A percentile compares a stretch with the other conserved stretches of the same genome.
These are phyloP conservation scores for Tetrax tetrax DNA, from an alignment of 2,113 vertebrate species.

Conservation along the genomic window DNA sequence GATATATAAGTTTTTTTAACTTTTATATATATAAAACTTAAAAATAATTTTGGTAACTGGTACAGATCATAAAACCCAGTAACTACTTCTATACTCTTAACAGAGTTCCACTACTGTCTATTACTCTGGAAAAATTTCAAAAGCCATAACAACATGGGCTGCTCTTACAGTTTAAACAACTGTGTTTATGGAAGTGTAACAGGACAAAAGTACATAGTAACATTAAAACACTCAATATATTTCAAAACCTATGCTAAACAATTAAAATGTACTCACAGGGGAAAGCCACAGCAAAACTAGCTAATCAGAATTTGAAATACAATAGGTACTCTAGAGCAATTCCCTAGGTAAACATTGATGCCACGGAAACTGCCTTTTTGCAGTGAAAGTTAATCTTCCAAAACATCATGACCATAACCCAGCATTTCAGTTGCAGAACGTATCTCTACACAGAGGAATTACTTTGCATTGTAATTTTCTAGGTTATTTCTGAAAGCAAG, in stretches of 20 bases:
- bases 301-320: not conserved
- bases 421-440: not conserved
- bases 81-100: not conserved
- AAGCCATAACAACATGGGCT: not conserved
- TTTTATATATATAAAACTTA: not conserved
- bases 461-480: not conserved
- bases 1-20: no score
- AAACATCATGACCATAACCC: not conserved
- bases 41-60: not conserved
- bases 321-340: not conserved
- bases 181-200: not conserved
- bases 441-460: not conserved
- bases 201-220: not conserved
- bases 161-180: not conserved
- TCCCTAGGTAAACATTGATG: not conserved
- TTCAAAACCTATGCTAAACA: not conserved
- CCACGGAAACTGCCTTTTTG: not conserved
- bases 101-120: not conserved
- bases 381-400: not conserved
- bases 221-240: not conserved
- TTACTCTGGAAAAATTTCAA: not conserved
- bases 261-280: not conserved
- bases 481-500: not conserved
- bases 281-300: not conserved
- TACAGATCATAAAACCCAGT: not conserved